Conservation (phyloP, 2,113 vertebrate genomes). For the Morone chrysops region DNA sequence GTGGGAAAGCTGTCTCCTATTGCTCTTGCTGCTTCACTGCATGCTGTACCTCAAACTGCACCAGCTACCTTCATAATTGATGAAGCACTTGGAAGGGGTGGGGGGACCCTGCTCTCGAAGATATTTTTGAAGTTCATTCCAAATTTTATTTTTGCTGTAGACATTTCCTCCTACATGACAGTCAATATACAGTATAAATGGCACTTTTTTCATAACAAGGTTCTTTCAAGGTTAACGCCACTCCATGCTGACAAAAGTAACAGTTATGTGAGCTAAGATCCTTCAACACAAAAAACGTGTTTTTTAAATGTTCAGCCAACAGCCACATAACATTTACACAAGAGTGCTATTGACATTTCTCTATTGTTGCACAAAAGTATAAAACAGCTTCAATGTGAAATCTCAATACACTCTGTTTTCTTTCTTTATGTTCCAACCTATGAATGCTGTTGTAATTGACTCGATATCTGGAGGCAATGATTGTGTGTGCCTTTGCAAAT, state of each 20-base stretch:
- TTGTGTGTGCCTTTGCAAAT: conserved; percentile 28
- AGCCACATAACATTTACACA: conserved; percentile 37
- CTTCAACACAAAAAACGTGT: conserved; percentile 25
- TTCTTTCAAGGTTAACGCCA: conserved; percentile 16
- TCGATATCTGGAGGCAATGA: conserved; percentile 38
- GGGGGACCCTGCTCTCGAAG: conserved; percentile 15
- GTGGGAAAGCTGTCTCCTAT: conserved; percentile 49
- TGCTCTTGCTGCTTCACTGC: conserved; percentile 63
- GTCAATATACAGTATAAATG: neutral
- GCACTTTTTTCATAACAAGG: too few relatives aligned
- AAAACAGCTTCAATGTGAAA: conserved; percentile 51
- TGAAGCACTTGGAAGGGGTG: conserved; percentile 45
- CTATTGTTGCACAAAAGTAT: conserved; percentile 16
- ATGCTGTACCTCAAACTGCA: conserved; percentile 43
- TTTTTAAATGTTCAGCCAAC: too few relatives aligned
- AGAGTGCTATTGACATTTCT: conserved; percentile 51
- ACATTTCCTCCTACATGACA: conserved; percentile 29
- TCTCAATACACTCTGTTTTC: neutral
- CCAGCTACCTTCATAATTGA: conserved; percentile 72
- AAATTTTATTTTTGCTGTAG: conserved; percentile 32
- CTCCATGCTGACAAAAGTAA: neutral
- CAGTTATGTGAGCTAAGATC: neutral
- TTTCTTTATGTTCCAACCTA: conserved; percentile 32
- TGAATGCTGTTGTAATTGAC: conserved; percentile 27
- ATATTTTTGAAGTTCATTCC: conserved; percentile 35